These are phyloP conservation scores for Silurus meridionalis DNA, from an alignment of 2,113 vertebrate genomes.

Conservation along the genomic window DNA sequence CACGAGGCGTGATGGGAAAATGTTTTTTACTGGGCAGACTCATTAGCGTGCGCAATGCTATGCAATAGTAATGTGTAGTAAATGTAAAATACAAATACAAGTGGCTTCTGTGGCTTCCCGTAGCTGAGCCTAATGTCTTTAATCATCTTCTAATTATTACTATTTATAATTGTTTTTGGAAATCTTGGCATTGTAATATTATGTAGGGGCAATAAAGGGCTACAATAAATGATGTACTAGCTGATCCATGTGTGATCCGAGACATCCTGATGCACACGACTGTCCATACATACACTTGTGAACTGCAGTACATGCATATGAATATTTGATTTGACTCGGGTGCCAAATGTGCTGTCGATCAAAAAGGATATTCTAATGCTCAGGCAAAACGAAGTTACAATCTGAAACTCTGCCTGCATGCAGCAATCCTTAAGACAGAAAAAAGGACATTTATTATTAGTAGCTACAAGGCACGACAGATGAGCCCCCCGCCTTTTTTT, in stretches of 20 bases:
- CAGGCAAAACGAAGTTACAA: conserved; percentile 35
- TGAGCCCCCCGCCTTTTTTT: conserved; percentile 1
- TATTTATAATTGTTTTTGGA: neutral
- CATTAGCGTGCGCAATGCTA: neutral
- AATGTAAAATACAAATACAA: neutral
- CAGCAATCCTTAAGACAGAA: conserved; percentile 27
- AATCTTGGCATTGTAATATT: neutral
- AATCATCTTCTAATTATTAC: neutral
- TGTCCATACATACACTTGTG: neutral
- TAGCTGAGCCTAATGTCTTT: neutral
- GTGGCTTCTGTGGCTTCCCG: neutral
- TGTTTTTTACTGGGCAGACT: neutral
- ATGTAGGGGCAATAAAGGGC: neutral
- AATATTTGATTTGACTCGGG: neutral
- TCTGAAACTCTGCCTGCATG: conserved; percentile 31
- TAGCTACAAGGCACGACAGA: conserved; percentile 40
- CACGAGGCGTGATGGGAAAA: neutral
- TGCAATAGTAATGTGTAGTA: neutral
- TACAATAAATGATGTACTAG: neutral
- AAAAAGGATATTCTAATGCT: conserved; percentile 34
- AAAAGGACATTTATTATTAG: conserved; percentile 48
- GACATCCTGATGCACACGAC: neutral
- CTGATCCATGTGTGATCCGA: neutral
- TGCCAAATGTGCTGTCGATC: conserved; percentile 14
- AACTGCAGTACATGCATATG: neutral